phyloP scores from a whole-genome alignment of 2,888 invertebrate species.

The Malacosoma neustria region DNA sequence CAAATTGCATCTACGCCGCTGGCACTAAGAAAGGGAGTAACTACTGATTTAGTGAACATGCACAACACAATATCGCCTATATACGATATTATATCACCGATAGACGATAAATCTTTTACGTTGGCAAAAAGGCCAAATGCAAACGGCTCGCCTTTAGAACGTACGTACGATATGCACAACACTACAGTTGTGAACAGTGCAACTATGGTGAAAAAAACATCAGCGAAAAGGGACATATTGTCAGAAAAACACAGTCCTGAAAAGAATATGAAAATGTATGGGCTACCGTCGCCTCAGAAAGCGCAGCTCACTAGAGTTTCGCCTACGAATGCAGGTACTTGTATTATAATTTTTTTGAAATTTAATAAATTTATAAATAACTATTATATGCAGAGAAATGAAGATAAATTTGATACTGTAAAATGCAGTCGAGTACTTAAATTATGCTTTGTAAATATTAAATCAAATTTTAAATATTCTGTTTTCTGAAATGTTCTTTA shows the following conservation, averaged over 20 bases:
- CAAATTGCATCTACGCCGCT: conserved; percentile 61
- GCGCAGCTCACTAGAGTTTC: conserved; percentile 24
- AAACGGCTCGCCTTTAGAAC: conserved; percentile 23
- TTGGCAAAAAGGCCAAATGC: conserved; percentile 28
- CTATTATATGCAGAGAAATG: no score
- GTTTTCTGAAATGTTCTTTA: no score
- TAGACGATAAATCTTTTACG: conserved; percentile 48
- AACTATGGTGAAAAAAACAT: conserved; percentile 40
- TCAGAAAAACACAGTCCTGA: conserved; percentile 35
- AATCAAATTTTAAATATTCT: no score
- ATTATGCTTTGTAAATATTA: no score
- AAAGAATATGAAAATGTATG: conserved; percentile 35
- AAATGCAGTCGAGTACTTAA: no score
- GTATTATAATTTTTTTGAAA: background rate
- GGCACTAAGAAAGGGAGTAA: conserved; percentile 29
- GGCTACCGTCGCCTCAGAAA: conserved; percentile 21
- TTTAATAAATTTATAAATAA: no score
- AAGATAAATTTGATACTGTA: no score
- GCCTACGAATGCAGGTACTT: conserved; percentile 31
- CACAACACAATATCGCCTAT: conserved; percentile 64
- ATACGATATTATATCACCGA: conserved; percentile 33
- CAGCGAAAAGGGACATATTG: conserved; percentile 49
- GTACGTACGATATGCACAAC: conserved; percentile 37
- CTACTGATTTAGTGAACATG: conserved; percentile 40
- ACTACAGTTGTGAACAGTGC: conserved; percentile 48